Evolutionary conservation across 2,113 vertebrate species (phyloP).

Genomic region (Coracopsis vasa): DNA sequence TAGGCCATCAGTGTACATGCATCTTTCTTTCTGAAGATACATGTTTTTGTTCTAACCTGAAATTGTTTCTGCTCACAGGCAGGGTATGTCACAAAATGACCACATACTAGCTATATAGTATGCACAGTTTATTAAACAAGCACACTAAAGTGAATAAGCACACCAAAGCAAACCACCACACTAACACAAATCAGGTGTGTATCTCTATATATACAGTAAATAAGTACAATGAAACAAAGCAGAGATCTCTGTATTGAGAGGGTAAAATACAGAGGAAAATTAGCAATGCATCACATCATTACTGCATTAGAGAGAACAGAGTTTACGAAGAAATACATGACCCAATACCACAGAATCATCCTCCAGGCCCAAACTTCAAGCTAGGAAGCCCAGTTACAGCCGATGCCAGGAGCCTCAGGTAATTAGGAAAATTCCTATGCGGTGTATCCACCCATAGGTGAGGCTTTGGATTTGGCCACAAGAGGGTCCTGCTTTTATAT

Average conservation of each 20-base stretch:
- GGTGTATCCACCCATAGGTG: not conserved
- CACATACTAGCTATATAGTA: not conserved
- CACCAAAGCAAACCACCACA: not conserved
- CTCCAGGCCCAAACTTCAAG: not conserved
- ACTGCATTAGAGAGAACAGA: not conserved
- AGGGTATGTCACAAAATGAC: not conserved
- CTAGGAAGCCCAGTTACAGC: not conserved
- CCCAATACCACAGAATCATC: not conserved
- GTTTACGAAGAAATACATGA: not conserved
- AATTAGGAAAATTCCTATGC: not conserved
- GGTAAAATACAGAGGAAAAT: not conserved
- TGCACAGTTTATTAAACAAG: not conserved
- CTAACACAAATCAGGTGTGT: not conserved
- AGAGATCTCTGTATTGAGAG: not conserved
- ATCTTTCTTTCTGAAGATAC: not conserved
- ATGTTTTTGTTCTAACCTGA: not conserved
- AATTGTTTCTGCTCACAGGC: not conserved
- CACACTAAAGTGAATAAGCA: not conserved
- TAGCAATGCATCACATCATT: not conserved
- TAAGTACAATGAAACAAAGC: not conserved
- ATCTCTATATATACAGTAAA: not conserved
- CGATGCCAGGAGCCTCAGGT: not conserved
- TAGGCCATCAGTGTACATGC: not conserved
- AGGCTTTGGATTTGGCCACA: not conserved
- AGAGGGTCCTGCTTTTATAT: not conserved